A percentile compares a stretch with the other conserved stretches of the same genome.
phyloP scores from a whole-genome alignment of 1,140 invertebrate genomes.

The Anastrepha obliqua region DNA sequence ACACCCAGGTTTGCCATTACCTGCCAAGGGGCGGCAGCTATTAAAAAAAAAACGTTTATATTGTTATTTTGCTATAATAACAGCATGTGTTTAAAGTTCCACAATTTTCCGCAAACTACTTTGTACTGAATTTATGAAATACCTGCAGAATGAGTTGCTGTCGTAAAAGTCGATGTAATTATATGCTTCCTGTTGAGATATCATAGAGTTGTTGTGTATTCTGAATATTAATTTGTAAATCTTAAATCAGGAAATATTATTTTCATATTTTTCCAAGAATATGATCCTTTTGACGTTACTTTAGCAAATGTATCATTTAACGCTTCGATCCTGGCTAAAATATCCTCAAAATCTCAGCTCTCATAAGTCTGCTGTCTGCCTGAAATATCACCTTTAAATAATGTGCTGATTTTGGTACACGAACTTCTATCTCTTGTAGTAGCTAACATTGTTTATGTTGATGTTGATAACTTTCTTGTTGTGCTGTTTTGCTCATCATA shows the following conservation, averaged over 20 bases:
- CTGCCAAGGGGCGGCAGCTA: too few species aligned
- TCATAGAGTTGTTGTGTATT: conserved; percentile 60
- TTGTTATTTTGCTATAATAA: too few species aligned
- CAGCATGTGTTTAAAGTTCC: too few species aligned
- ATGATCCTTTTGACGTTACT: conserved; percentile 67
- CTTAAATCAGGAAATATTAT: not conserved
- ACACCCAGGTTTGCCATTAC: too few species aligned
- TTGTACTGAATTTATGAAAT: too few species aligned
- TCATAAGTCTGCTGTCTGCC: not conserved
- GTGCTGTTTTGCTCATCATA: conserved; percentile 67
- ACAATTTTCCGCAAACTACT: too few species aligned
- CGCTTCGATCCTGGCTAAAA: conserved; percentile 67
- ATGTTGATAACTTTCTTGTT: conserved; percentile 5
- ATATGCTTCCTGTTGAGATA: conserved; percentile 56
- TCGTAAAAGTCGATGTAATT: conserved; percentile 65
- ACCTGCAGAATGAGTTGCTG: too few species aligned
- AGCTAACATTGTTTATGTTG: not conserved
- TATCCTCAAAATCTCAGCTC: conserved; percentile 61
- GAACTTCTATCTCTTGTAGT: conserved; percentile 62
- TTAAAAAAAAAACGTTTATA: too few species aligned
- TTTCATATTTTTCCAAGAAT: conserved; percentile 52
- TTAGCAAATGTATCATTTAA: conserved; percentile 69
- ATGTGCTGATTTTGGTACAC: conserved; percentile 65
- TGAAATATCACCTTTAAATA: not conserved
- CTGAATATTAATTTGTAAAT: too few species aligned